A percentile compares a stretch with the other conserved stretches of the same genome.
Evolutionary conservation across 2,797 vertebrate genomes (phyloP).

Genomic region (Poecilia wingei): DNA sequence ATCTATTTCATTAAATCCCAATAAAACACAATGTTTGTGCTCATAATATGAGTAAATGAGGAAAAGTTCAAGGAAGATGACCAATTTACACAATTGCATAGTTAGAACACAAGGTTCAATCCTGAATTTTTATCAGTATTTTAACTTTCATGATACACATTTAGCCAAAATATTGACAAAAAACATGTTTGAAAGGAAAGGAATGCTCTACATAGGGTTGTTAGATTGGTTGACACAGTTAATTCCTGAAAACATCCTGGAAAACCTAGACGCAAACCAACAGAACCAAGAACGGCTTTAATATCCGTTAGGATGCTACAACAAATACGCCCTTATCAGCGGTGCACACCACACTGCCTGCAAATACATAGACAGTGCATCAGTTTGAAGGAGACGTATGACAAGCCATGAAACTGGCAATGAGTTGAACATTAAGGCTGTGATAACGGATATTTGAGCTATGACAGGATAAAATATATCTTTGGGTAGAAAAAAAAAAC

Average conservation of each 20-base stretch:
- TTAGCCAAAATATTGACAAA: not conserved
- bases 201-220: not conserved
- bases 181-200: not conserved
- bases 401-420: constrained; percentile 49
- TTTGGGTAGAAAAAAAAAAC: constrained; percentile 6
- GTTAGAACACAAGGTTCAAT: not conserved
- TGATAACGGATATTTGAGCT: constrained; percentile 60
- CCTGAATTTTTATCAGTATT: not conserved
- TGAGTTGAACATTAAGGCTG: constrained; percentile 49
- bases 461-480: constrained; percentile 38
- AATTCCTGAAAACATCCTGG: constrained; percentile 29
- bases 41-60: not conserved
- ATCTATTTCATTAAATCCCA: not conserved
- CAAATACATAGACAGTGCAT: constrained; percentile 56
- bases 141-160: not conserved
- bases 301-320: constrained; percentile 55
- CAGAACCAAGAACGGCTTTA: constrained; percentile 52
- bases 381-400: constrained; percentile 61
- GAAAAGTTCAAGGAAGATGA: not conserved
- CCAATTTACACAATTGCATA: not conserved
- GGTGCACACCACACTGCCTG: constrained; percentile 57
- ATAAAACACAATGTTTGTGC: not conserved
- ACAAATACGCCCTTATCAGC: constrained; percentile 67
- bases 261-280: constrained; percentile 32
- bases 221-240: constrained; percentile 12